Base-by-base conservation (phyloP, 2,797 vertebrate genomes). In the Melanotaenia maccullochi region DNA sequence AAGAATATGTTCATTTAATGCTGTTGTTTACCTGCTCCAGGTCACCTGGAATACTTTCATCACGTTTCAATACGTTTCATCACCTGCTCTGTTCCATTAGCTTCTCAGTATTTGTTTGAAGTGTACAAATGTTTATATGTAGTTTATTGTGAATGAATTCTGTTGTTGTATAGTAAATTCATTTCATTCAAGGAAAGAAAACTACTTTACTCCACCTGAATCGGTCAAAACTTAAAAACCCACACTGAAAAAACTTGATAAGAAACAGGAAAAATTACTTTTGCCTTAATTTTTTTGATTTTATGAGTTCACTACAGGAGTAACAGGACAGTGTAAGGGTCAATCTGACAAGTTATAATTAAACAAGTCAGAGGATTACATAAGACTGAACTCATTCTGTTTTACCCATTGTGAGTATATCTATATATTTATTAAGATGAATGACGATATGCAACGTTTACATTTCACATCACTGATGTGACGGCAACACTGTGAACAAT, bases 391-490 rank as follows among this genome's bases (percentile, higher is more conserved):
- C 32, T 40, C 4, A n/a, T 63, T 70, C 61, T 56, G 51, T 49
- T 71, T 75, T 56, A 67, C 65, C 76, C 73, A 44, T 65, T 47
- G 47, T 62, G 68, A 85, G 32, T 67, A 54, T 86, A 83, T 76
- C 52, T 88, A 60, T 87, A 55, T 92, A 92, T 92, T 90, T 93
- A 86, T 90, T 79, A 60, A 78, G 62, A 64, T 71, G 81, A 85
- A 69, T 76, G 86, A 73, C 60, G 54, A 88, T 89, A 89, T 91
- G 89, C 90, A 92, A 93, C 76, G 91, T 93, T 94, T 92, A 94
- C 90, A 87, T 73, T 85, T 90, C 84, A 90, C 90, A 72, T 86
- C 69, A 54, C 63, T 51, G 82, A 74, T 91, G 91, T 93, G 87
- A 90, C 86, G 75, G 74, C 83, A 89, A 61, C 89, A 93, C 91